Evolutionary conservation across 2,888 invertebrate species (phyloP).

Genomic region (Cenopis cana): DNA sequence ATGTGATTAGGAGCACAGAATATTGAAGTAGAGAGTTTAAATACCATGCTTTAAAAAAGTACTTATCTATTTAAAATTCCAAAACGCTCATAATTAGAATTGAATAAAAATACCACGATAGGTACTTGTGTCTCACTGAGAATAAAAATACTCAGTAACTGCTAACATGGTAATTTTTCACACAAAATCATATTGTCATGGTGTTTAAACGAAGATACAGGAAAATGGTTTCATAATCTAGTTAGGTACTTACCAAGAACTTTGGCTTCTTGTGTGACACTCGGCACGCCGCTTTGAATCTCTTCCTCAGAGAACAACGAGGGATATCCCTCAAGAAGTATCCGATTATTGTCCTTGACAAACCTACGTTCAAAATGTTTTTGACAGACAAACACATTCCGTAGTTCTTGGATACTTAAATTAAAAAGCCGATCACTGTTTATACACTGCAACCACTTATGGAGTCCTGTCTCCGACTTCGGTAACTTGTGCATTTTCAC

Average conservation of each 20-base stretch:
- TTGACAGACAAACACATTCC: constrained; percentile 30
- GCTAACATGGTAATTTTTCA: not conserved
- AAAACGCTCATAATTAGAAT: not conserved
- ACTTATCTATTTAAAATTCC: too few species aligned
- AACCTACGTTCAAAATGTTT: constrained; percentile 27
- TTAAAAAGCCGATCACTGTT: constrained; percentile 22
- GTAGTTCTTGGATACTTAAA: not conserved
- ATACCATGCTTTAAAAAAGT: too few species aligned
- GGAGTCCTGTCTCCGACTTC: constrained; percentile 16
- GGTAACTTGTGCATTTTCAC: constrained; percentile 28
- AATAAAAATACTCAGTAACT: not conserved
- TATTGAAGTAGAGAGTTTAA: too few species aligned
- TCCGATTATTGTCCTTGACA: constrained; percentile 1
- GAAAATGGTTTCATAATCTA: not conserved
- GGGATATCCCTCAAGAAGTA: constrained; percentile 13
- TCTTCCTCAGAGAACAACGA: constrained; percentile 24
- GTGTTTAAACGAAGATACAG: too few species aligned
- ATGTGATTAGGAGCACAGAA: too few species aligned
- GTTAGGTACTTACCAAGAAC: not conserved
- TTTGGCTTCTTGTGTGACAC: not conserved
- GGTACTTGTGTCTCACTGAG: not conserved
- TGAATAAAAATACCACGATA: not conserved
- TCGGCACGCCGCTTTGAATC: constrained; percentile 5
- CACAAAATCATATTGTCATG: not conserved
- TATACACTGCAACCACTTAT: constrained; percentile 24